phyloP scores from a whole-genome alignment of 2,888 invertebrate genomes.

The Sympetrum striolatum region DNA sequence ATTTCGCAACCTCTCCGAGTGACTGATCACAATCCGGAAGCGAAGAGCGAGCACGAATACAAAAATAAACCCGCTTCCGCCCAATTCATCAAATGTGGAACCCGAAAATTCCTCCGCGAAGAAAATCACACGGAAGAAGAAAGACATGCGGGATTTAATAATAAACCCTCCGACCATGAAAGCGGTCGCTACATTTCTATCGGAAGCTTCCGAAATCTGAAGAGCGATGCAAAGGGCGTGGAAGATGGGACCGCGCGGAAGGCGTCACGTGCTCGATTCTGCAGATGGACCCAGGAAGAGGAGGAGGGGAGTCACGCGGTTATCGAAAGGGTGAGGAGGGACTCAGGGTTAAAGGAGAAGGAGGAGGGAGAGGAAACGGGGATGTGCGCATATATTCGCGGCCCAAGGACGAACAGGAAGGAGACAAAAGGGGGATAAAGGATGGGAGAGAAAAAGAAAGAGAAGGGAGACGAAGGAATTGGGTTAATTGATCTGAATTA shows the following conservation, averaged over 20 bases:
- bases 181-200: neutral
- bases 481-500: neutral
- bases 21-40: too few relatives aligned
- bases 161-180: neutral
- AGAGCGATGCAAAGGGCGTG: neutral
- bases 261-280: neutral
- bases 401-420: neutral
- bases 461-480: neutral
- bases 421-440: neutral
- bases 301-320: neutral
- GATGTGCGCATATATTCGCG: neutral
- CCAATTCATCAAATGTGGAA: neutral
- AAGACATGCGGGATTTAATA: neutral
- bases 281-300: neutral
- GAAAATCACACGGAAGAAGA: neutral
- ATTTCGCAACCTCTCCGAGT: too few relatives aligned
- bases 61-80: neutral
- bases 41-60: neutral
- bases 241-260: neutral
- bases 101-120: neutral
- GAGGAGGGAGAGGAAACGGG: neutral
- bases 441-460: neutral
- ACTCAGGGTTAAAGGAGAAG: neutral
- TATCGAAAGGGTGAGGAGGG: neutral
- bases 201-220: neutral